A percentile compares a stretch with the other conserved stretches of the same genome.
Conservation (phyloP, 2,113 vertebrate genomes). For the Chinchilla lanigera region DNA sequence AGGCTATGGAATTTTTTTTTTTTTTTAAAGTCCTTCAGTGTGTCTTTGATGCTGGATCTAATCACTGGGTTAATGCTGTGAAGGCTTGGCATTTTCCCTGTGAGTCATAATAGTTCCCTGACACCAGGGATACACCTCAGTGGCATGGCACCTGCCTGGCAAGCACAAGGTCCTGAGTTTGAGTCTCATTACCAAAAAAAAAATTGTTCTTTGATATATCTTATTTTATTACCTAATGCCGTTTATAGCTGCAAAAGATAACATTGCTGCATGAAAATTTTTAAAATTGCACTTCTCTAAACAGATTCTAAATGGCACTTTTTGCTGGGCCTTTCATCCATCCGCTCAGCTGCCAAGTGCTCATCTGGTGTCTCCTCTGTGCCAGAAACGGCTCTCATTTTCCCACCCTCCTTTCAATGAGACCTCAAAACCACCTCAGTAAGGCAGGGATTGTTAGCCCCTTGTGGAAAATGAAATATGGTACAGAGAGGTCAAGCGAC, state of each 20-base stretch:
- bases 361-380: background rate
- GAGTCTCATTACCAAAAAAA: too few relatives aligned
- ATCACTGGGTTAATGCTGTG: slow-evolving; percentile 50
- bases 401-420: background rate
- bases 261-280: background rate
- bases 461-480: background rate
- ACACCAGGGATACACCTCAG: too few relatives aligned
- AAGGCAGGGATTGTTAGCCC: background rate
- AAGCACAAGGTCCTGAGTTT: too few relatives aligned
- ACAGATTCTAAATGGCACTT: background rate
- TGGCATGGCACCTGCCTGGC: too few relatives aligned
- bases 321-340: background rate
- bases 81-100: slow-evolving; percentile 52
- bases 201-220: slow-evolving; percentile 35
- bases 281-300: background rate
- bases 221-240: slow-evolving; percentile 53
- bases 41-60: slow-evolving; percentile 66
- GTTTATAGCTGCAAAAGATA: slow-evolving; percentile 54
- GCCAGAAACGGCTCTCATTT: background rate
- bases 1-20: background rate
- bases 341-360: background rate
- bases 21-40: background rate
- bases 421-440: background rate
- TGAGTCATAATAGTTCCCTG: slow-evolving; percentile 58
- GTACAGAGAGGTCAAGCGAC: background rate